Conservation (phyloP, 2,888 invertebrate genomes). For the Trissolcus brochymenae region DNA sequence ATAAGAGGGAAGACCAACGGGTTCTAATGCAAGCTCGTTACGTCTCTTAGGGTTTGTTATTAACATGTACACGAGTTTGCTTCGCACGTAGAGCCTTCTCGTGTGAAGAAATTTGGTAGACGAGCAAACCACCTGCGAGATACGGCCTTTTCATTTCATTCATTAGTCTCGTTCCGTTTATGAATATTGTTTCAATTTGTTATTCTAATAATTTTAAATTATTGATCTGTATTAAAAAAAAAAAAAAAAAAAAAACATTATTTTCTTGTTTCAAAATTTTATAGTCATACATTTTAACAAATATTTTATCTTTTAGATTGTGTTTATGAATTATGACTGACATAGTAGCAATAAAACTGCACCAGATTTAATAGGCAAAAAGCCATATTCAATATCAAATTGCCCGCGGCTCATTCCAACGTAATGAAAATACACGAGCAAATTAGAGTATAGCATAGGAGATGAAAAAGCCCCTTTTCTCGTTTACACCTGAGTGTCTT, state of each 20-base stretch:
- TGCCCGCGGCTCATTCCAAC: constrained; percentile 21
- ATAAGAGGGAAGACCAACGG: constrained; percentile 39
- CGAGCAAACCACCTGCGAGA: constrained; percentile 39
- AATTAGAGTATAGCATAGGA: constrained; percentile 33
- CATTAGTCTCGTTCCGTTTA: constrained; percentile 28
- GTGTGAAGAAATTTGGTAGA: constrained; percentile 36
- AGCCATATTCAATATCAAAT: constrained; percentile 23
- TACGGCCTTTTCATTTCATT: constrained; percentile 49
- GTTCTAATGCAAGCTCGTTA: constrained; percentile 50
- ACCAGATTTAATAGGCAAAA: constrained; percentile 37
- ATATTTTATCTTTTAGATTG: too few species aligned
- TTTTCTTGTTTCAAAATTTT: too few species aligned
- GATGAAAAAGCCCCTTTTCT: constrained; percentile 27
- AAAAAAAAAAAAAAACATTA: too few species aligned
- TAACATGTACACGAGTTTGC: constrained; percentile 25
- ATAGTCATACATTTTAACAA: too few species aligned
- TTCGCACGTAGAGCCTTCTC: constrained; percentile 7
- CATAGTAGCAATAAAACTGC: constrained; percentile 6
- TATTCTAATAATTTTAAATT: too few species aligned
- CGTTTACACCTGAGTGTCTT: constrained; percentile 13
- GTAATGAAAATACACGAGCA: constrained; percentile 47
- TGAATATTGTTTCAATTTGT: too few species aligned
- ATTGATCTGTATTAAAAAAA: too few species aligned
- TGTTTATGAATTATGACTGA: too few species aligned
- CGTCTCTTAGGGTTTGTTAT: constrained; percentile 47